A percentile compares a stretch with the other conserved stretches of the same genome.
Evolutionary conservation across 2,113 vertebrate genomes (phyloP).

Genomic region (Isichthys henryi): DNA sequence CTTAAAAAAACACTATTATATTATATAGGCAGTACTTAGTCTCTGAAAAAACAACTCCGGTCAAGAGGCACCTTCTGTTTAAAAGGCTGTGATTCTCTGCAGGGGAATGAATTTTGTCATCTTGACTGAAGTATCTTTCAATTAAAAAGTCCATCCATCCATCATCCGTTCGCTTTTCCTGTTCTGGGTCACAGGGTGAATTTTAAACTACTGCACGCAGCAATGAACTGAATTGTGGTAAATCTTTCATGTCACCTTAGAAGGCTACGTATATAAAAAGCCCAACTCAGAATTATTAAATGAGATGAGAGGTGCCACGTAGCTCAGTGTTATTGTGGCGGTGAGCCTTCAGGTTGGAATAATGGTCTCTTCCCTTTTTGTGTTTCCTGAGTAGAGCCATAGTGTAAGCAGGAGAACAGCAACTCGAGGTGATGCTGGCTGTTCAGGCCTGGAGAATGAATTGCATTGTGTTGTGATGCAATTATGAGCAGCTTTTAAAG

Average conservation of each 20-base stretch:
- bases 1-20: neutral
- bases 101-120: neutral
- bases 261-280: neutral
- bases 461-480: constrained; percentile 16
- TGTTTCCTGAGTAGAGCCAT: neutral
- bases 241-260: neutral
- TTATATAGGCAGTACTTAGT: neutral
- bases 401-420: neutral
- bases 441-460: neutral
- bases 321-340: neutral
- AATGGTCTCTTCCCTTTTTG: neutral
- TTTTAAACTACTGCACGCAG: neutral
- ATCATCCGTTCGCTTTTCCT: neutral
- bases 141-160: neutral
- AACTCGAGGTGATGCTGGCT: neutral
- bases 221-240: neutral
- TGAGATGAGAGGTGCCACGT: neutral
- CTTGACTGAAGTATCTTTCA: neutral
- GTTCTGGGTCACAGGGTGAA: neutral
- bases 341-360: neutral
- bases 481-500: constrained; percentile 12
- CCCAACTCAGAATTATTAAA: neutral
- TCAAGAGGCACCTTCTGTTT: neutral
- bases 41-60: neutral
- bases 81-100: neutral